Evolutionary conservation across 2,888 invertebrate species (phyloP).

Genomic region (Ormyrus labotus): DNA sequence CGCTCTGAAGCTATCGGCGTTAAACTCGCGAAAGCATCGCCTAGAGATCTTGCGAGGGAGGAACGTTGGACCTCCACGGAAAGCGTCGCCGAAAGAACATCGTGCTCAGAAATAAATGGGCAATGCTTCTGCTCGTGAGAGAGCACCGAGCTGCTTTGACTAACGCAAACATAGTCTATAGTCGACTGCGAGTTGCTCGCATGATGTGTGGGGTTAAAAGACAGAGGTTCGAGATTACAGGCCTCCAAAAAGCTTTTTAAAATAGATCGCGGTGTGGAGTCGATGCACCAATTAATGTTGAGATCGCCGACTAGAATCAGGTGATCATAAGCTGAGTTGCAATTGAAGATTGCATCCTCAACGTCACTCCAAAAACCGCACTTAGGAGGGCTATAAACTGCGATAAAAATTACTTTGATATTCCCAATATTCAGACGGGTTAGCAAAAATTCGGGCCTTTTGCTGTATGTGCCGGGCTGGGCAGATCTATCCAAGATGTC

Average conservation of each 20-base stretch:
- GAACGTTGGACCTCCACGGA: too few species aligned
- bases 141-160: not conserved
- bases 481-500: not conserved
- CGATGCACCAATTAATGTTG: not conserved
- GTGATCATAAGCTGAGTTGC: not conserved
- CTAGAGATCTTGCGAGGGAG: too few species aligned
- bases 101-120: too few species aligned
- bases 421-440: not conserved
- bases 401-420: not conserved
- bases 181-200: not conserved
- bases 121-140: too few species aligned
- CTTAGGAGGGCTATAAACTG: not conserved
- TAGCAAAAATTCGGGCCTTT: not conserved
- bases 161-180: not conserved
- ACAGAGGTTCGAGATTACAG: not conserved
- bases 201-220: not conserved
- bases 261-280: not conserved
- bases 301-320: not conserved
- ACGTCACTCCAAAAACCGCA: not conserved
- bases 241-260: not conserved
- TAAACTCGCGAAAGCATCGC: too few species aligned
- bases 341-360: not conserved
- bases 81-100: too few species aligned
- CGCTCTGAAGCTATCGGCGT: too few species aligned
- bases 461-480: not conserved